Conservation (phyloP, 2,888 invertebrate species). For the Elegia similella region DNA sequence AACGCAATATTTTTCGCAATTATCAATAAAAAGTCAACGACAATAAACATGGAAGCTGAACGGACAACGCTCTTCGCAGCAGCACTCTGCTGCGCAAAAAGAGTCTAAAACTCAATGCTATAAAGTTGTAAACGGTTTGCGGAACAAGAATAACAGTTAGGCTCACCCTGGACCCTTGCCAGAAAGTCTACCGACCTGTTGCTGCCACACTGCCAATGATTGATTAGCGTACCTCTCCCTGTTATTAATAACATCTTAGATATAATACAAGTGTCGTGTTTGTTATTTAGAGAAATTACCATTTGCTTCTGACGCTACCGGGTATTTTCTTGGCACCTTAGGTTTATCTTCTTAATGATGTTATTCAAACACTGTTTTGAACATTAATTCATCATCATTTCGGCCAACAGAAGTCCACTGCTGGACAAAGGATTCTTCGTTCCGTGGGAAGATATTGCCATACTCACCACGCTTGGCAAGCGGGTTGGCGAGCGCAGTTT, state of each 20-base stretch:
- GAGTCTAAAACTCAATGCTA: not conserved
- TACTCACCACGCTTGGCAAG: no score
- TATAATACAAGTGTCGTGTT: conserved; percentile 16
- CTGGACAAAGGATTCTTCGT: no score
- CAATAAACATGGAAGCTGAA: conserved; percentile 7
- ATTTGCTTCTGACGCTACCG: not conserved
- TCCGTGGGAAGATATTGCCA: no score
- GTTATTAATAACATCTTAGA: conserved; percentile 16
- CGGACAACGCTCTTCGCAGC: conserved; percentile 4
- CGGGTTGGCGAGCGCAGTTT: no score
- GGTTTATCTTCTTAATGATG: no score
- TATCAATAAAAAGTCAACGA: conserved; percentile 1
- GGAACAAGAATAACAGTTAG: conserved; percentile 6
- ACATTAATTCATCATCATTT: no score
- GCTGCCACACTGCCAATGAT: conserved; percentile 11
- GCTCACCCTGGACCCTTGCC: conserved; percentile 23
- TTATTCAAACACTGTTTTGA: no score
- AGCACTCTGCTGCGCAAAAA: not conserved
- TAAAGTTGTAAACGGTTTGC: not conserved
- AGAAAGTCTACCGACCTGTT: conserved; percentile 26
- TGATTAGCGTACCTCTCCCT: conserved; percentile 11
- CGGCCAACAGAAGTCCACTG: no score
- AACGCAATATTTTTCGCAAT: not conserved
- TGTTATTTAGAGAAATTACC: conserved; percentile 15
- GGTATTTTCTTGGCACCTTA: not conserved